phyloP scores from a whole-genome alignment of 2,113 vertebrate genomes.

The Vulpes ferrilata region DNA sequence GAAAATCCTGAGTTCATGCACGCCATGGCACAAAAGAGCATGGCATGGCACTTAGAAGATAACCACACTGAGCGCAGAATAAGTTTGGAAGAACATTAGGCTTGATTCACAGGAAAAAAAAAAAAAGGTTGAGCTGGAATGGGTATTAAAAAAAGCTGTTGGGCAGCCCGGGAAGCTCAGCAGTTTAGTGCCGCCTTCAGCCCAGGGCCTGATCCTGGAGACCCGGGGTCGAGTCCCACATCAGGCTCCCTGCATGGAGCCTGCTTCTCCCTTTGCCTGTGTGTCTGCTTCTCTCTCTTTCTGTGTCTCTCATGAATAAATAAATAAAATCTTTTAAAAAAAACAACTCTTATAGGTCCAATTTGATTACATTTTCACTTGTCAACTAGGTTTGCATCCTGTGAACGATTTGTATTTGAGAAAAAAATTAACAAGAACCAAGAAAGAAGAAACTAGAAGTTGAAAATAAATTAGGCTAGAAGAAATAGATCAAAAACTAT shows the following conservation, averaged over 20 bases:
- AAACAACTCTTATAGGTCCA: not conserved
- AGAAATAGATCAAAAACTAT: not conserved
- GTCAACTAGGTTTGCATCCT: slow-evolving; percentile 16
- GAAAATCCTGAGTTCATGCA: not conserved
- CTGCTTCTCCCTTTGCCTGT: too few relatives aligned
- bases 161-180: too few relatives aligned
- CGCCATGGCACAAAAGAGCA: not conserved
- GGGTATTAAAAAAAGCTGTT: not conserved
- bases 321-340: too few relatives aligned
- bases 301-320: too few relatives aligned
- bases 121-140: not conserved
- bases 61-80: not conserved
- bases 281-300: too few relatives aligned
- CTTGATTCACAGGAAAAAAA: not conserved
- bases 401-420: slow-evolving; percentile 3
- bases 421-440: not conserved
- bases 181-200: too few relatives aligned
- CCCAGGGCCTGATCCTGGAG: too few relatives aligned
- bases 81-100: not conserved
- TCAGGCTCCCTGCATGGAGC: too few relatives aligned
- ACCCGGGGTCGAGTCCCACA: too few relatives aligned
- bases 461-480: not conserved
- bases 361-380: slow-evolving; percentile 33
- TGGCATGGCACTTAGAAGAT: not conserved
- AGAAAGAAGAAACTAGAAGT: not conserved